These are phyloP conservation scores for Hypena proboscidalis DNA, from an alignment of 2,888 invertebrate species.

Conservation along the genomic window DNA sequence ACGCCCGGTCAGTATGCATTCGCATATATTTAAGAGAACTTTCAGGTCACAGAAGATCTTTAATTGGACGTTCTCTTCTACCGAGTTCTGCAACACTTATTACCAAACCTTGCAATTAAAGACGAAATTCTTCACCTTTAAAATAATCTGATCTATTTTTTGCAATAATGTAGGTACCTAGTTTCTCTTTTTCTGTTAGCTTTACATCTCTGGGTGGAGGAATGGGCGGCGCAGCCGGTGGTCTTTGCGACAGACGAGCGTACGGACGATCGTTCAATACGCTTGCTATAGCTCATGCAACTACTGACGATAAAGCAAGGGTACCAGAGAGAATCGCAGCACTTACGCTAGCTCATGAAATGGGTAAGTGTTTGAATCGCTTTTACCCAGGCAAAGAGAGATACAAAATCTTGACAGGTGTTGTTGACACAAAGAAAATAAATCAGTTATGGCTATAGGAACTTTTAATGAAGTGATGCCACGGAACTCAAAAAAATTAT, in stretches of 20 bases:
- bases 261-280: constrained; percentile 77
- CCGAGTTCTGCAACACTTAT: too few species aligned
- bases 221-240: constrained; percentile 74
- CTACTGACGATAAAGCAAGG: constrained; percentile 55
- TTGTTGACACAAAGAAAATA: too few species aligned
- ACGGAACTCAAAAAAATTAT: too few species aligned
- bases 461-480: too few species aligned
- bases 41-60: too few species aligned
- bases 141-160: background rate
- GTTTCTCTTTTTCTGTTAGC: constrained; percentile 43
- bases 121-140: too few species aligned
- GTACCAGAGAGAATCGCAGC: constrained; percentile 80
- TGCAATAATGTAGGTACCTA: background rate
- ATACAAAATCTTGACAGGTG: too few species aligned
- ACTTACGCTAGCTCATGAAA: constrained; percentile 74
- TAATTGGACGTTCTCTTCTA: too few species aligned
- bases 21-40: too few species aligned
- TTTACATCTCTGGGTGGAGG: constrained; percentile 78
- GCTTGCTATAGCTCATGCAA: constrained; percentile 76
- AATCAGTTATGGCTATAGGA: too few species aligned
- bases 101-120: background rate
- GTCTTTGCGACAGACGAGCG: constrained; percentile 79
- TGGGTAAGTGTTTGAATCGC: constrained; percentile 58
- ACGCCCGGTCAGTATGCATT: too few species aligned
- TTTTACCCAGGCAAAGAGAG: too few species aligned